Conservation (phyloP, 1,140 invertebrate species). For the Physella acuta region DNA sequence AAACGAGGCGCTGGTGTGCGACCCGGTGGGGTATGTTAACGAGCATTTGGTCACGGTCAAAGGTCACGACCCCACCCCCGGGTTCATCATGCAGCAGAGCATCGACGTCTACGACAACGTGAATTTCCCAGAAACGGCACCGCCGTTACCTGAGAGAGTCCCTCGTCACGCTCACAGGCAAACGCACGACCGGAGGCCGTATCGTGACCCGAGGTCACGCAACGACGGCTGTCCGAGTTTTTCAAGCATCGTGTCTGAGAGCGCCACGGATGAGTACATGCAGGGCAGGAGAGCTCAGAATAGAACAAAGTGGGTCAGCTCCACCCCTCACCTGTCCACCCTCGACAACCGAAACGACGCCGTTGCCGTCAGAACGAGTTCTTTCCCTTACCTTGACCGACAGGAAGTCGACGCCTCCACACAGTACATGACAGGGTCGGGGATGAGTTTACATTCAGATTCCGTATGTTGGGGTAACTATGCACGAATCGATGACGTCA, state of each 20-base stretch:
- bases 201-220: not conserved
- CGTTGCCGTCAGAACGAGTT: not conserved
- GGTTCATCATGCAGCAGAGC: constrained; percentile 2
- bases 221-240: not conserved
- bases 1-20: not conserved
- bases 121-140: not conserved
- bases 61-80: not conserved
- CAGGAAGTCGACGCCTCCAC: not conserved
- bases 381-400: constrained; percentile 3
- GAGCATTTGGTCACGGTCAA: not conserved
- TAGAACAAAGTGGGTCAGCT: constrained; percentile 21
- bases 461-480: constrained; percentile 22
- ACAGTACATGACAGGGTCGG: too few species aligned
- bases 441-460: not conserved
- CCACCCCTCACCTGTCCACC: constrained; percentile 19
- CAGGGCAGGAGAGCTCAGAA: not conserved
- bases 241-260: constrained; percentile 15
- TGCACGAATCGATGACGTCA: constrained; percentile 18
- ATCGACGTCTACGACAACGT: constrained; percentile 19
- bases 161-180: not conserved
- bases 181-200: not conserved
- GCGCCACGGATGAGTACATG: not conserved
- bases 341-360: constrained; percentile 1
- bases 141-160: not conserved
- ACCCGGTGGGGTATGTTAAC: not conserved